Conservation (phyloP, 2,888 invertebrate genomes). For the Drosophila testacea region DNA sequence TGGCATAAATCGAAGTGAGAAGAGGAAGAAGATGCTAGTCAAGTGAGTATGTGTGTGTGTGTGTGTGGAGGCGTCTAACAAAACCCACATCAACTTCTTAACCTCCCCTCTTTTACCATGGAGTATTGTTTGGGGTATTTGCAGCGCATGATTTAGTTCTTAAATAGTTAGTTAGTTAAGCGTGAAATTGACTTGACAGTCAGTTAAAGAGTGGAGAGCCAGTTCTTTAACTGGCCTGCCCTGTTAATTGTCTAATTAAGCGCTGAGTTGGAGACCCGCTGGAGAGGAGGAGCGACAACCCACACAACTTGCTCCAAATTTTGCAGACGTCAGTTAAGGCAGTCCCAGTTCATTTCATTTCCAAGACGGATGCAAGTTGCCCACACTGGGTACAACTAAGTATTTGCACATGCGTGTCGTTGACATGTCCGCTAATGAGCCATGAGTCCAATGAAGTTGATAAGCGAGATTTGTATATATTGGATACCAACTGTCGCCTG, state of each 20-base stretch:
- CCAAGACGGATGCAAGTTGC: constrained; percentile 20
- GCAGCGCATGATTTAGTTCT: constrained; percentile 55
- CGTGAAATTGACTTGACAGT: constrained; percentile 73
- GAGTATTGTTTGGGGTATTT: constrained; percentile 2
- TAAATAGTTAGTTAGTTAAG: constrained; percentile 73
- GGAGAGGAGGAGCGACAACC: constrained; percentile 40
- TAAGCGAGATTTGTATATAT: constrained; percentile 62
- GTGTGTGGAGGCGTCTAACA: constrained; percentile 25
- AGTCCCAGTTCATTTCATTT: not conserved
- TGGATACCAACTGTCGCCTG: constrained; percentile 47
- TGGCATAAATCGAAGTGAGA: constrained; percentile 36
- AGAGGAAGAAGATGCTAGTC: constrained; percentile 15
- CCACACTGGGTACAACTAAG: constrained; percentile 24
- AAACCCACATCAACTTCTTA: constrained; percentile 19
- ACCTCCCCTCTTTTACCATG: not conserved
- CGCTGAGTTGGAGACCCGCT: constrained; percentile 38
- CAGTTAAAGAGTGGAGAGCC: constrained; percentile 15
- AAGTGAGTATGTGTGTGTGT: constrained; percentile 20
- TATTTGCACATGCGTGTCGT: constrained; percentile 45
- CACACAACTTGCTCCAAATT: constrained; percentile 62
- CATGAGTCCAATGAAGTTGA: constrained; percentile 40
- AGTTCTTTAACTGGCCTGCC: constrained; percentile 39
- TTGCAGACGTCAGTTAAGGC: constrained; percentile 33
- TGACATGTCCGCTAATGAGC: constrained; percentile 69
- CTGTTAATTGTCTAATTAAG: constrained; percentile 75